Evolutionary conservation across 2,888 invertebrate species (phyloP), one percentile per base, ranked within the genome.

Genomic region (Ctenicera cuprea): DNA sequence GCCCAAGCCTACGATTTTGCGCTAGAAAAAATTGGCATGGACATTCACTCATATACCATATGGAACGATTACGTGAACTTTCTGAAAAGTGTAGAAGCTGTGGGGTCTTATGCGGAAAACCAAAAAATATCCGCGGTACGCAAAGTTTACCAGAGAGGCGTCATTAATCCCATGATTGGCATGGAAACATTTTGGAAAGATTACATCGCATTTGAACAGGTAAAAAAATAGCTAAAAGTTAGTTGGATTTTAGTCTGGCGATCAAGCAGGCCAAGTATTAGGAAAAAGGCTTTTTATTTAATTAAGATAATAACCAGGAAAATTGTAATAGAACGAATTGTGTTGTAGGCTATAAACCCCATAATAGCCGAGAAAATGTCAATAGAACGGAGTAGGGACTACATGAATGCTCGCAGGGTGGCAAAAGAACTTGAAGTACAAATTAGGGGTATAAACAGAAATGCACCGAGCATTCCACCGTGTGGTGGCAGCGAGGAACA

Each of bases 1-100:
- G 99, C 99, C 0, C 98, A 99, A 86, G 99, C 99, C 0, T 99
- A 99, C 86, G 99, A 99, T 87, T 99, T 99, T 88, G 99, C 99
- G 0, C 88, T 99, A 77, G 99, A 99, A 77, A 98, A 99, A 88
- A 98, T 99, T 79, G 99, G 99, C 0, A 94, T 99, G 93, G 99
- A 99, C 85, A 94, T 98, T 80, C 96, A 97, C 88, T 97, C 98
- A 0, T 97, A 96, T 86, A 94, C 95, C 8, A 96, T 99, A 75
- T 99, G 99, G 97, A 95, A 95, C 83, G 99, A 99, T 84, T 99
- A 99, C 84, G 96, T 99, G 0, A 94, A 93, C 52, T 99, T 99
- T 86, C 88, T 99, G 72, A 99, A 97, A 86, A 92, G 95, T 61
- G 98, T 98, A 0, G 99, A 99, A 79, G 99, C 99, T 0, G 94